Evolutionary conservation across 2,797 vertebrate species (phyloP), one percentile per base, ranked within the genome.

Genomic region (Sebastiscus albofasciatus): DNA sequence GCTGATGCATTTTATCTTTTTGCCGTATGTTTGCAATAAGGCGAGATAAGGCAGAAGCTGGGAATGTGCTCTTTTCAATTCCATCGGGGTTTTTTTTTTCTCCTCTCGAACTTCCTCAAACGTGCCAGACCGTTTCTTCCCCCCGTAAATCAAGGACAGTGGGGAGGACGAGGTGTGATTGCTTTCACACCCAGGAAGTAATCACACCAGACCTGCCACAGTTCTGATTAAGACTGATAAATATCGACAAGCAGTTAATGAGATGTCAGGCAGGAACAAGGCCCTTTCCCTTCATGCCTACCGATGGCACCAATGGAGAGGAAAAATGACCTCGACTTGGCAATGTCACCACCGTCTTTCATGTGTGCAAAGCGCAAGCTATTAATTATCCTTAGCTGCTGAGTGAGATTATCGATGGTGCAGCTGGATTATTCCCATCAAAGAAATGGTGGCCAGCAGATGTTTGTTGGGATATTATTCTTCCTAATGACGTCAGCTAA

Each of bases 151-250:
- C 93, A 96, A 96, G 94, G 96, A 95, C 94, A 78, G 89, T 62
- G 85, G 84, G 89, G 88, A 92, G 91, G 94, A 94, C 88, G 81
- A 91, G 84, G 91, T 83, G 90, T 92, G 94, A 95, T 95, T 94
- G 90, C 94, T 91, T 94, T 92, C 90, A 93, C 90, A 90, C 84
- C 82, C 88, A 92, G 94, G 93, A 95, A 94, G 92, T 95, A 95
- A 96, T 96, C 94, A 92, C 90, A 83, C 82, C 64, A 70, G 88
- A 93, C 89, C 95, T 94, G 94, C 91, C 90, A 90, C 89, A 81
- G 85, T 90, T 95, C 93, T 96, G 95, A 96, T 96, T 95, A 95
- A 96, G 94, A 95, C 95, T 95, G 96, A 96, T 96, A 96, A 95
- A 96, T 96, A 96, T 96, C 94, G 92, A 94, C 87, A 87, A 94